Base-by-base conservation (phyloP, 53 echinoderm and acorn worm genomes). In the Crossaster papposus region DNA sequence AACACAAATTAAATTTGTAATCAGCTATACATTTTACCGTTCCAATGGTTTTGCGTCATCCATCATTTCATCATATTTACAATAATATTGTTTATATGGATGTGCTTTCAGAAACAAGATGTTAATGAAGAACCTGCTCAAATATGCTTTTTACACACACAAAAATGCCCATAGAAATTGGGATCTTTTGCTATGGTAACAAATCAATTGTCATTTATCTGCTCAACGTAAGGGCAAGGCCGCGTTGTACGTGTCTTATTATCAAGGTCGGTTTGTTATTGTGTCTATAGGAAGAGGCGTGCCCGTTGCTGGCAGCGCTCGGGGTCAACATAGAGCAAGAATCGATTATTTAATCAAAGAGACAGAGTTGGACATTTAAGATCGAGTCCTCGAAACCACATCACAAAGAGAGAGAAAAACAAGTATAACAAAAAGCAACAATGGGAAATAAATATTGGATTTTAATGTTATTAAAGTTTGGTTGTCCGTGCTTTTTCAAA, bases 201-300 rank as follows among this genome's bases (percentile, higher is more conserved):
- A 74, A n/a, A 74, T 74, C 75, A 22, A 74, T 74, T 32, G 75
- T 35, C 31, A 74, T 74, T 74, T 74, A 24, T 36, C 34, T 34
- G 75, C 20, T 14, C 28, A 58, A 3, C 13, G 8, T 74, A 32
- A 30, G 75, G 36, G 75, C 75, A 74, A 35, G 75, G 35, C 13
- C 14, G 14, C 18, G 34, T 18, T 58, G 35, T 34, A 74, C 75
- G 33, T 18, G 18, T 34, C 28, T 32, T 74, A 35, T 13, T 17
- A 74, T 35, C 75, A 74, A 36, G 75, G 75, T 35, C 35, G 14
- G 3, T 6, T 15, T 15, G 15, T 18, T 71, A 31, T 10, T 10
- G 34, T 74, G 35, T 29, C 23, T 35, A 74, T 29, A 13, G 28
- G 15, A 34, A 18, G 34, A 34, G 35, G 13, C 35, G 34, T 14